Base-by-base conservation (phyloP, 1,140 invertebrate genomes). In the Panonychus citri region DNA sequence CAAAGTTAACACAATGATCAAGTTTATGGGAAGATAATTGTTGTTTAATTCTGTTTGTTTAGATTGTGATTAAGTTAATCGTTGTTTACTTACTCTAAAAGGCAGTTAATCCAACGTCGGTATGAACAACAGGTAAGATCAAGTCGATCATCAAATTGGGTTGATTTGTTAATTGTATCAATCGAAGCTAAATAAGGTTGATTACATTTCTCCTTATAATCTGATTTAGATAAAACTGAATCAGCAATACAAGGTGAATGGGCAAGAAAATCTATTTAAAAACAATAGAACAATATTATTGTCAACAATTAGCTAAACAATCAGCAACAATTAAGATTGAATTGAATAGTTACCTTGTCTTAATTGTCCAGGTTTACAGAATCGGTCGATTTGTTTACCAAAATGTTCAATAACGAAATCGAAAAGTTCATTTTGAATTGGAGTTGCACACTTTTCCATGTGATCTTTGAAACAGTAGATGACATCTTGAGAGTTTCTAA, bases 351-450 rank as follows among this genome's bases (percentile, higher is more conserved):
- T 51, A 60, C 59, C 34, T 42, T 56, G 30, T 25, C 54, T 49
- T 21, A 51, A 28, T n/a, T 53, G 26, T 12, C 54, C 54, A 13
- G 43, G 19, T 19, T 57, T n/a, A 40, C 64, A 65, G 53, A 65
- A 65, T 27, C 62, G 55, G 15, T 64, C 56, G 5, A 62, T 52
- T n/a, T 61, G 62, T 12, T 58, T 53, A 17, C 53, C n/a, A 26
- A 63, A 60, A 19, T 60, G 57, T 54, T 65, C 64, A 46, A 54
- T 49, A 17, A 58, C 54, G 12, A 65, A 58, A 26, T 64, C 57
- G n/a, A 64, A 57, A 28, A 65, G 27, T 59, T 65, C 64, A 34
- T 59, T 53, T 56, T 65, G 64, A 5, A 65, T 50, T 17, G 64
- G 64, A 13, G 64, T 65, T 40, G 55, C 62, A 59, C 64, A 65